Base-by-base conservation (phyloP, 2,113 vertebrate genomes). In the Sapajus apella region DNA sequence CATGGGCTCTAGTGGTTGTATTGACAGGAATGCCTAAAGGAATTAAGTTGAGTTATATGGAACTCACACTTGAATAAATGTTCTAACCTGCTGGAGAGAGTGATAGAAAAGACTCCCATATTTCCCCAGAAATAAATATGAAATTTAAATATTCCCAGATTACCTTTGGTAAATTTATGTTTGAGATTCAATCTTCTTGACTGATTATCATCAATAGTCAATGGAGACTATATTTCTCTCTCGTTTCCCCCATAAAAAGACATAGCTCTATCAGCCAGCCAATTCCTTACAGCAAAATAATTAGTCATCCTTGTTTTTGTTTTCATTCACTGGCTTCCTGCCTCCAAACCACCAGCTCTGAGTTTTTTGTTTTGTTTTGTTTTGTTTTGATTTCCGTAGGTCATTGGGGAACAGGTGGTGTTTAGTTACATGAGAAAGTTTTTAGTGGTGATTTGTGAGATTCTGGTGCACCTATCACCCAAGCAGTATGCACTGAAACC, bases 51-150 rank as follows among this genome's bases (percentile, higher is more conserved):
- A 73, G 13, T 68, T 96, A 45, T 37, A 7, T 83, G 50, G 66
- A 92, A 72, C 50, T 92, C 21, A 79, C 47, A 73, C n/a, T 90
- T 68, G 43, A 66, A 95, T 37, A 86, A 35, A 45, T 79, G 9
- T 79, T 92, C 76, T 90, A 25, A 91, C 40, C 52, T 92, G 30
- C 73, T 85, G 25, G 32, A 92, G 81, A 95, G 85, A 96, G 52
- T 52, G 79, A 73, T 70, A 82, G 13, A 21, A 75, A 73, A 90
- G 27, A 94, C 4, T 75, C 32, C 6, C 58, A 86, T 27, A 66
- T 82, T 85, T n/a, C 58, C 21, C 17, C n/a, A 52, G 55, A 23
- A 85, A 94, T 52, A 93, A 86, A 86, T 45, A 70, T 21, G n/a
- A 96, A 95, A 77, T 66, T 1, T 17, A 94, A 72, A 88, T 92